Percentiles rank a stretch among this genome's conserved stretches.
Evolutionary conservation across 2,888 invertebrate species (phyloP).

Genomic region (Eledona agricola): DNA sequence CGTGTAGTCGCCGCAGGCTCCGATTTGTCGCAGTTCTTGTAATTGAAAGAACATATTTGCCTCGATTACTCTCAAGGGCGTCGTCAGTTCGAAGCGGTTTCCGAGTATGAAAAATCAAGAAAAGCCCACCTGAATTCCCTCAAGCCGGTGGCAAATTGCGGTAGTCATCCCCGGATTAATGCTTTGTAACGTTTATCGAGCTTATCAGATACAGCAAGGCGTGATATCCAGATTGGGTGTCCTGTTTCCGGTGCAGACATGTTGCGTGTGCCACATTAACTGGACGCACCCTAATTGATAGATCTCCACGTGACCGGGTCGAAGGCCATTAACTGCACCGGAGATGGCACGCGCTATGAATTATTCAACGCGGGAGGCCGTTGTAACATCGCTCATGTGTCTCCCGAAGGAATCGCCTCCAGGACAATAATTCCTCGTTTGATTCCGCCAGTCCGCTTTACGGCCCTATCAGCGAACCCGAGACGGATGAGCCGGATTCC

Average conservation of each 20-base stretch:
- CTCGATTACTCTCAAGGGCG: slow-evolving; percentile 9
- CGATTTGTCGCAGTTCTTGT: no score
- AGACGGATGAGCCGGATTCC: slow-evolving; percentile 37
- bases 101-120: slow-evolving; percentile 17
- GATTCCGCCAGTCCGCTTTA: slow-evolving; percentile 40
- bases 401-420: slow-evolving; percentile 38
- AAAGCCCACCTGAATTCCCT: slow-evolving; percentile 5
- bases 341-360: slow-evolving; percentile 51
- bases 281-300: slow-evolving; percentile 53
- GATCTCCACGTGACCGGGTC: slow-evolving; percentile 50
- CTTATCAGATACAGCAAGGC: slow-evolving; percentile 14
- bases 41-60: no score
- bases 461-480: slow-evolving; percentile 39
- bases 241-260: slow-evolving; percentile 49
- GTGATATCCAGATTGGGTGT: slow-evolving; percentile 28
- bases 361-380: slow-evolving; percentile 47
- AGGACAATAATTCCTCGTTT: slow-evolving; percentile 42
- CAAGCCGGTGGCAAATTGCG: slow-evolving; percentile 6
- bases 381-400: slow-evolving; percentile 40
- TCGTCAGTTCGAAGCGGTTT: neutral
- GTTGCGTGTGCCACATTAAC: slow-evolving; percentile 52
- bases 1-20: no score
- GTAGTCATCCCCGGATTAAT: slow-evolving; percentile 12
- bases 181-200: no score
- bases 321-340: slow-evolving; percentile 52